Percentiles rank a stretch among this genome's conserved stretches.
Conservation (phyloP, 1,140 invertebrate species). For the Pogonomyrmex barbatus region DNA sequence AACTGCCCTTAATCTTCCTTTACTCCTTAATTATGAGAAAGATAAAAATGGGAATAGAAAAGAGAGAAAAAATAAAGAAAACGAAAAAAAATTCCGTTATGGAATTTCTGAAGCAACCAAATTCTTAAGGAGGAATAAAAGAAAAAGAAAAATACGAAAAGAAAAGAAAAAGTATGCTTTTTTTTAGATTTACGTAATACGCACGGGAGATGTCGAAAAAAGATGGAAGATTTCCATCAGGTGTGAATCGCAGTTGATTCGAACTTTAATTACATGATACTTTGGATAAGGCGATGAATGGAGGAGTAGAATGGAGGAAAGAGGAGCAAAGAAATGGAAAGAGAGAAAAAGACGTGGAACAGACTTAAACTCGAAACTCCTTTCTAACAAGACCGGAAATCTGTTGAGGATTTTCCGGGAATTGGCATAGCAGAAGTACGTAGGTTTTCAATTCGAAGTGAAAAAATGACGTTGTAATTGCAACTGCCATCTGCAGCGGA, state of each 20-base stretch:
- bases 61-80: not conserved
- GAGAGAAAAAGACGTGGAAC: slow-evolving; percentile 55
- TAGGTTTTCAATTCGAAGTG: slow-evolving; percentile 57
- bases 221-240: slow-evolving; percentile 60
- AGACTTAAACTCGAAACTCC: slow-evolving; percentile 71
- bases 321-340: not conserved
- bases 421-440: not conserved
- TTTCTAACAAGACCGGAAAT: slow-evolving; percentile 75
- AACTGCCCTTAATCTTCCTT: not conserved
- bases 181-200: slow-evolving; percentile 30
- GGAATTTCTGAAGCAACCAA: slow-evolving; percentile 41
- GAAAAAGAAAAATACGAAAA: not conserved
- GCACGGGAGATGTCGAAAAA: not conserved
- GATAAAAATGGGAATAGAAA: not conserved
- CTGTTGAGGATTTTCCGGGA: slow-evolving; percentile 57
- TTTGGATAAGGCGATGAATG: slow-evolving; percentile 64
- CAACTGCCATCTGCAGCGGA: slow-evolving; percentile 47
- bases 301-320: slow-evolving; percentile 2
- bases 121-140: slow-evolving; percentile 34
- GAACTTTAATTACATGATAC: slow-evolving; percentile 82
- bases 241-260: slow-evolving; percentile 79
- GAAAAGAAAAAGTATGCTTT: slow-evolving; percentile 11
- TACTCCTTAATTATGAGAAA: not conserved
- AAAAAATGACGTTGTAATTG: slow-evolving; percentile 52
- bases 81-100: slow-evolving; percentile 20